Percentiles rank a stretch among this genome's conserved stretches.
phyloP scores from a whole-genome alignment of 2,888 invertebrate genomes.

The Dichetophora obliterata region DNA sequence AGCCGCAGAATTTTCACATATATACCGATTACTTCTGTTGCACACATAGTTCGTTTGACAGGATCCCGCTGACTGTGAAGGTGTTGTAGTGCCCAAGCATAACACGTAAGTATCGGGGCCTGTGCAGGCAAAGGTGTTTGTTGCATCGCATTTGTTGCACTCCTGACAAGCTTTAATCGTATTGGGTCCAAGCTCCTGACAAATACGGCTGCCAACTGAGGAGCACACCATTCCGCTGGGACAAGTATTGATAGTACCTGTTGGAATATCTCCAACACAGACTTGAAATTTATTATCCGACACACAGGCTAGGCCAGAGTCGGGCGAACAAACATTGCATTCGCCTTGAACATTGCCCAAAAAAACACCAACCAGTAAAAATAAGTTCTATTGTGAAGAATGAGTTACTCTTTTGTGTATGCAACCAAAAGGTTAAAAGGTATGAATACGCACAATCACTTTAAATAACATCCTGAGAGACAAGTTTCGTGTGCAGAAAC shows the following conservation, averaged over 20 bases:
- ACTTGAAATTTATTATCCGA: slow-evolving; percentile 54
- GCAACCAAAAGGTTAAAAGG: too few species aligned
- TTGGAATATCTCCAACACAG: slow-evolving; percentile 52
- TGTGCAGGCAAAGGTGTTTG: slow-evolving; percentile 59
- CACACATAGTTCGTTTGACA: slow-evolving; percentile 57
- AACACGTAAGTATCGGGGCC: slow-evolving; percentile 55
- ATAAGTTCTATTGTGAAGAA: background rate
- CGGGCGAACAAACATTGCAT: slow-evolving; percentile 57
- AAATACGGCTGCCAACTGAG: slow-evolving; percentile 40
- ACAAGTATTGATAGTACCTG: slow-evolving; percentile 48
- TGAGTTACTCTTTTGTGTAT: too few species aligned
- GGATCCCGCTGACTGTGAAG: slow-evolving; percentile 49
- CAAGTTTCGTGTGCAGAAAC: too few species aligned
- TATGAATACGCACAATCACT: too few species aligned
- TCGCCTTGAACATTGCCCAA: slow-evolving; percentile 22
- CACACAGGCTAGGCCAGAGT: slow-evolving; percentile 57
- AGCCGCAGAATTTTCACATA: slow-evolving; percentile 43
- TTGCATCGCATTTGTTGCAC: slow-evolving; percentile 58
- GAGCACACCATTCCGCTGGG: slow-evolving; percentile 57
- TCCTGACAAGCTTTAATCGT: slow-evolving; percentile 51
- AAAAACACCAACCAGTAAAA: slow-evolving; percentile 28
- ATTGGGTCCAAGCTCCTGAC: slow-evolving; percentile 44
- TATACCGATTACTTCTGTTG: slow-evolving; percentile 48
- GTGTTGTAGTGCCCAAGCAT: slow-evolving; percentile 55
- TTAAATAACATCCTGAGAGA: too few species aligned